Evolutionary conservation across 2,113 vertebrate genomes (phyloP).

Genomic region (Lophius piscatorius): DNA sequence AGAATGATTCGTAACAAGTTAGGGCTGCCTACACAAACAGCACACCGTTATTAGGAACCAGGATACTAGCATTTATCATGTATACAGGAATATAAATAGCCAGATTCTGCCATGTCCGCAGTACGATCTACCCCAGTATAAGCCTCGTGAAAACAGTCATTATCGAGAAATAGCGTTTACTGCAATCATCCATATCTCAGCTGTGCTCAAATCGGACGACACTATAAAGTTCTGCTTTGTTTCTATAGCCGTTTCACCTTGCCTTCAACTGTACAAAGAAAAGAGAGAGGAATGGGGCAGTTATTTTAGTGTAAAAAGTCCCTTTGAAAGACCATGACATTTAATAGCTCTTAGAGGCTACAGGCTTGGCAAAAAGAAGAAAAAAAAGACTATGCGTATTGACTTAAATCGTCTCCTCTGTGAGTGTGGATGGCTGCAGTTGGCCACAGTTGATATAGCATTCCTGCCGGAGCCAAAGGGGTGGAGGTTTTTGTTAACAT

Average conservation of each 20-base stretch:
- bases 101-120: too few relatives aligned
- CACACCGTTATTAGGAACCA: too few relatives aligned
- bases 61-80: too few relatives aligned
- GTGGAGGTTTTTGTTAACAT: slow-evolving; percentile 64
- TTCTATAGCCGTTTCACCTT: slow-evolving; percentile 2
- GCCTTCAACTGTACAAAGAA: slow-evolving; percentile 27
- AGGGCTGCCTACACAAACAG: too few relatives aligned
- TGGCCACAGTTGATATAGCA: slow-evolving; percentile 56
- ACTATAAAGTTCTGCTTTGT: slow-evolving; percentile 16
- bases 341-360: slow-evolving; percentile 69
- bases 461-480: slow-evolving; percentile 47
- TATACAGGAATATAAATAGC: too few relatives aligned
- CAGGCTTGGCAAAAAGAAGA: slow-evolving; percentile 36
- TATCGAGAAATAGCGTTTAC: slow-evolving; percentile 12
- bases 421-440: slow-evolving; percentile 42
- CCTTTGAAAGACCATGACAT: slow-evolving; percentile 38
- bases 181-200: slow-evolving; percentile 27
- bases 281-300: slow-evolving; percentile 1
- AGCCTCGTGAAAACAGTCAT: too few relatives aligned
- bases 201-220: slow-evolving; percentile 37
- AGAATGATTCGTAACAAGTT: too few relatives aligned
- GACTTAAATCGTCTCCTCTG: slow-evolving; percentile 44
- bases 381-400: slow-evolving; percentile 27
- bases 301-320: slow-evolving; percentile 18
- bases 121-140: too few relatives aligned